A percentile compares a stretch with the other conserved stretches of the same genome.
Conservation (phyloP, 2,113 vertebrate genomes). For the Centropus bengalensis region DNA sequence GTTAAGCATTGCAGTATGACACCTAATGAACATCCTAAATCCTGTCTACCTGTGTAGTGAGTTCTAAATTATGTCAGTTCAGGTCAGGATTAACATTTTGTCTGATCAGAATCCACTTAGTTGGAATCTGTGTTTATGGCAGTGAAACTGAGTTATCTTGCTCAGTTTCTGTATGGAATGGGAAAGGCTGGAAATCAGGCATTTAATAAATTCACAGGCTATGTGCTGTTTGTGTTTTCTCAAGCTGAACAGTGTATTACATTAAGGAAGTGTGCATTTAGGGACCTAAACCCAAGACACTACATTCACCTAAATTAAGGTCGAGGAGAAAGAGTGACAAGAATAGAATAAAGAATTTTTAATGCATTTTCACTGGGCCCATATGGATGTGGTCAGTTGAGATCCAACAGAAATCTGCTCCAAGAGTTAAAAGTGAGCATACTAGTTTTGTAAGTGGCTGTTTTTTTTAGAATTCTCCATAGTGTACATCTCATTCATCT, state of each 20-base stretch:
- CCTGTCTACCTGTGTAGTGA: background rate
- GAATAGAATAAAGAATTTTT: background rate
- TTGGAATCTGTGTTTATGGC: background rate
- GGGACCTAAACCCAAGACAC: background rate
- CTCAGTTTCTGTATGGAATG: background rate
- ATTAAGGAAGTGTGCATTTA: background rate
- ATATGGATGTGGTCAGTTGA: background rate
- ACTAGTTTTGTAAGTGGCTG: background rate
- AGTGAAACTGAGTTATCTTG: background rate
- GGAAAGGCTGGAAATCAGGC: background rate
- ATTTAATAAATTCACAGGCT: background rate
- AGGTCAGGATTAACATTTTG: background rate
- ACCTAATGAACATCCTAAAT: slow-evolving; percentile 3
- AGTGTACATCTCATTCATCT: background rate
- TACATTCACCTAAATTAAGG: background rate
- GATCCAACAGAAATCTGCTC: background rate
- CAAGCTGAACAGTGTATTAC: background rate
- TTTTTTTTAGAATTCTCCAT: background rate
- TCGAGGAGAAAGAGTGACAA: background rate
- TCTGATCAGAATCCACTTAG: background rate
- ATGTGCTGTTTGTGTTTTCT: background rate
- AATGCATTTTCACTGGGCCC: background rate
- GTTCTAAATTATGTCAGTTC: background rate
- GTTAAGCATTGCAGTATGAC: background rate
- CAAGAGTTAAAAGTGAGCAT: background rate